Evolutionary conservation across 2,113 vertebrate species (phyloP), one percentile per base, ranked within the genome.

Genomic region (Forbesichthys papilliferus): DNA sequence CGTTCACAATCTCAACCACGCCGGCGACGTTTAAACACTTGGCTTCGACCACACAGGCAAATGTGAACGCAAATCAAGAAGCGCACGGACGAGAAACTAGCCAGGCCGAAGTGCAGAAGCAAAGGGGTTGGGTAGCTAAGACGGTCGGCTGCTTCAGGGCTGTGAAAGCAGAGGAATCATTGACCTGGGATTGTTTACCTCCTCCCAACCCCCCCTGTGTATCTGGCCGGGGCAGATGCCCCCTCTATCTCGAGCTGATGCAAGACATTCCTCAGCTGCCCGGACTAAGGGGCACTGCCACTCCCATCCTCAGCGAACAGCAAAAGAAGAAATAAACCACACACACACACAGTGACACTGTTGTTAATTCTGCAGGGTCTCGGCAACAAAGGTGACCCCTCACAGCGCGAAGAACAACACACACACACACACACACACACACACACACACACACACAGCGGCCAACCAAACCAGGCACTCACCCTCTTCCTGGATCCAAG

Each of bases 401-500:
- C 34, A 57, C 55, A 57, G 56, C 58, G 68, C 48, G 13, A 53
- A 20, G 3, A 46, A 46, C 74, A 51, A 52, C 49, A 52, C 46
- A 16, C 56, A 33, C 11, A 11, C 16, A 56, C 53, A 16, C 33
- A 11, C 42, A 53, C 61, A 62, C 10, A 71, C 33, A 65, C 13
- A 52, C 49, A 10, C 3, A 14, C 4, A 20, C 13, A 14, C 11
- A 10, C 10, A 11, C 11, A 9, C 49, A 52, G 0, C 5, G 10
- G 49, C 13, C 11, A 11, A 33, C 61, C 13, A 46, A 65, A 51
- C 33, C 14, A 47, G n/a, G 33, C 20, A 94, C 97, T 96, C 88
- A 99, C 98, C 98, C 98, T 89, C 95, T 93, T 54, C 89, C 85
- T 61, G 98, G 98, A 87, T 99, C 96, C 92, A 99, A 91, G 67